Percentiles rank a stretch among this genome's conserved stretches.
Conservation (phyloP, 2,113 vertebrate genomes). For the Amazona vittata region DNA sequence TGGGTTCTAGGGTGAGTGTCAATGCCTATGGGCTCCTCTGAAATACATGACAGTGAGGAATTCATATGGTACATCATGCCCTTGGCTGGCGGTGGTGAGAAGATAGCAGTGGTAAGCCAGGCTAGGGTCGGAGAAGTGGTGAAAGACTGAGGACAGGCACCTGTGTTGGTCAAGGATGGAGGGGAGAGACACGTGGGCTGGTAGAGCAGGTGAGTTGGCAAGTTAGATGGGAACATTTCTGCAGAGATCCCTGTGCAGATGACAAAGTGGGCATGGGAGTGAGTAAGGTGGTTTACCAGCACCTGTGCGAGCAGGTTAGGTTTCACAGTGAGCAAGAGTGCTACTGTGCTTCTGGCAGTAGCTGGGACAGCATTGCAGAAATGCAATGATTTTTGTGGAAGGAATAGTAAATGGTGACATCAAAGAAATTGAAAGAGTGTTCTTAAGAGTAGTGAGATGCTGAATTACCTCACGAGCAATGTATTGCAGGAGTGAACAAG, state of each 20-base stretch:
- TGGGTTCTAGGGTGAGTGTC: neutral
- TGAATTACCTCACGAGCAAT: neutral
- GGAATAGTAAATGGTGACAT: neutral
- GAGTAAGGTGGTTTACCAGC: neutral
- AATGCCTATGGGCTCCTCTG: neutral
- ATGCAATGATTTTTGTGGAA: neutral
- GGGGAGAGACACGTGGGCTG: neutral
- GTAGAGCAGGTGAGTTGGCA: neutral
- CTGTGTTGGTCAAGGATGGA: neutral
- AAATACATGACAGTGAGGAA: neutral
- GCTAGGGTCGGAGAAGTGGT: neutral
- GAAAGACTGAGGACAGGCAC: neutral
- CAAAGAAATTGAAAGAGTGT: neutral
- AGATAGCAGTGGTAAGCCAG: neutral
- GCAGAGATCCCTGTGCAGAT: neutral
- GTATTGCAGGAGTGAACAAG: neutral
- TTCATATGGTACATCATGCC: neutral
- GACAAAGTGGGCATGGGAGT: neutral
- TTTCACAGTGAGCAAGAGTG: neutral
- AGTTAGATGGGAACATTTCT: neutral
- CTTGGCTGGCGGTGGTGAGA: neutral
- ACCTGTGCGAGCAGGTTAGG: neutral
- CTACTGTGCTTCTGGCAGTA: neutral
- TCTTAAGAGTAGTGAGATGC: neutral
- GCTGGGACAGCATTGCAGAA: neutral